A percentile compares a stretch with the other conserved stretches of the same genome.
These are phyloP conservation scores for Etheostoma perlongum DNA, from an alignment of 2,797 vertebrate species.

Conservation along the genomic window DNA sequence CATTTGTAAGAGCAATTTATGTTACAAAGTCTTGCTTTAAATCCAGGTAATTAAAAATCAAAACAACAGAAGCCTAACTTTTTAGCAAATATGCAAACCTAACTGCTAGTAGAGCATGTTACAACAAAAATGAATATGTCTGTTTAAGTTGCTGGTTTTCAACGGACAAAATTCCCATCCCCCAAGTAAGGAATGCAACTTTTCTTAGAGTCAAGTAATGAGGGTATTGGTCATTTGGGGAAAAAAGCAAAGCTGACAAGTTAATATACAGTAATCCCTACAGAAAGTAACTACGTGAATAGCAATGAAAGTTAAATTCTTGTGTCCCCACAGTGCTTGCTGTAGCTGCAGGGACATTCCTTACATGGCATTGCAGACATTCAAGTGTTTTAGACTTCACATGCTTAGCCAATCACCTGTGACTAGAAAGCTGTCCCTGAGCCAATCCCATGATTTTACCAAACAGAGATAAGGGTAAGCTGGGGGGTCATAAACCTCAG, in stretches of 20 bases:
- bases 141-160: too few species aligned
- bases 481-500: slow-evolving; percentile 15
- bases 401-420: slow-evolving; percentile 65
- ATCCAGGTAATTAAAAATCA: too few species aligned
- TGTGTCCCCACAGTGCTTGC: slow-evolving; percentile 12
- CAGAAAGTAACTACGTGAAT: background rate
- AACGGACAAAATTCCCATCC: too few species aligned
- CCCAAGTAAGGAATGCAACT: too few species aligned
- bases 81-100: too few species aligned
- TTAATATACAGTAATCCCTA: background rate
- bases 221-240: background rate
- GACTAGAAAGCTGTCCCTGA: slow-evolving; percentile 46
- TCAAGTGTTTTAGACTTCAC: slow-evolving; percentile 25
- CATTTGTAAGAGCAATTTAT: too few species aligned
- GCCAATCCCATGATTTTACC: slow-evolving; percentile 42
- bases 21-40: too few species aligned
- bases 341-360: slow-evolving; percentile 64
- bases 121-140: too few species aligned
- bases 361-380: slow-evolving; percentile 63
- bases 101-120: too few species aligned
- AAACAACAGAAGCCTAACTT: too few species aligned
- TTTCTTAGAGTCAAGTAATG: background rate
- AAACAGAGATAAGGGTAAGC: slow-evolving; percentile 28
- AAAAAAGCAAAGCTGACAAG: background rate
- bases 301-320: slow-evolving; percentile 17